phyloP scores from a whole-genome alignment of 2,797 vertebrate genomes.

The Spatula versicolor region DNA sequence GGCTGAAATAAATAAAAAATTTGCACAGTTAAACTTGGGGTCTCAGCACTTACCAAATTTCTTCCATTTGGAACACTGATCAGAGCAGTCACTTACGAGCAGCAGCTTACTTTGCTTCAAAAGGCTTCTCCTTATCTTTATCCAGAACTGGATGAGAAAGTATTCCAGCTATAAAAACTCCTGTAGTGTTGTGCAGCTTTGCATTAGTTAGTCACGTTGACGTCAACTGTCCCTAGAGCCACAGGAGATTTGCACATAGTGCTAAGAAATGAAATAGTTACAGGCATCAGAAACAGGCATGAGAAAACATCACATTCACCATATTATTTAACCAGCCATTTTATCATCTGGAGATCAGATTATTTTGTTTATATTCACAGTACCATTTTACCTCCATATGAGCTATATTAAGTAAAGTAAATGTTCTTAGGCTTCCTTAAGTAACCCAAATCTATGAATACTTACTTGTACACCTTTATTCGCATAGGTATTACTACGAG shows the following conservation, averaged over 20 bases:
- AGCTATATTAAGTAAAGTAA: neutral
- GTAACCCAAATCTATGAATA: neutral
- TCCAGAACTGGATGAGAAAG: neutral
- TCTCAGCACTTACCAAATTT: neutral
- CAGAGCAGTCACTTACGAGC: neutral
- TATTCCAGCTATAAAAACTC: neutral
- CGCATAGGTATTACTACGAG: neutral
- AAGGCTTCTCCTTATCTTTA: neutral
- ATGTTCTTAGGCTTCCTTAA: neutral
- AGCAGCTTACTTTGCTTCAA: neutral
- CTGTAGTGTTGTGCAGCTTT: neutral
- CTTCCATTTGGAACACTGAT: neutral
- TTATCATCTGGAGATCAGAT: neutral
- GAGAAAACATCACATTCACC: neutral
- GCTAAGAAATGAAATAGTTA: neutral
- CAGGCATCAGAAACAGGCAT: neutral
- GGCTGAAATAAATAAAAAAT: conserved; percentile 40
- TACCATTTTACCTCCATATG: neutral
- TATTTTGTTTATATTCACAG: neutral
- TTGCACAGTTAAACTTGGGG: neutral
- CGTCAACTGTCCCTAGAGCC: neutral
- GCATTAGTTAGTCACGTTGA: neutral
- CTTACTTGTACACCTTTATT: neutral
- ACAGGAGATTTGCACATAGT: neutral
- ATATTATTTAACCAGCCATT: neutral